phyloP scores from a whole-genome alignment of 2,797 vertebrate species.

The Sebastiscus albofasciatus region DNA sequence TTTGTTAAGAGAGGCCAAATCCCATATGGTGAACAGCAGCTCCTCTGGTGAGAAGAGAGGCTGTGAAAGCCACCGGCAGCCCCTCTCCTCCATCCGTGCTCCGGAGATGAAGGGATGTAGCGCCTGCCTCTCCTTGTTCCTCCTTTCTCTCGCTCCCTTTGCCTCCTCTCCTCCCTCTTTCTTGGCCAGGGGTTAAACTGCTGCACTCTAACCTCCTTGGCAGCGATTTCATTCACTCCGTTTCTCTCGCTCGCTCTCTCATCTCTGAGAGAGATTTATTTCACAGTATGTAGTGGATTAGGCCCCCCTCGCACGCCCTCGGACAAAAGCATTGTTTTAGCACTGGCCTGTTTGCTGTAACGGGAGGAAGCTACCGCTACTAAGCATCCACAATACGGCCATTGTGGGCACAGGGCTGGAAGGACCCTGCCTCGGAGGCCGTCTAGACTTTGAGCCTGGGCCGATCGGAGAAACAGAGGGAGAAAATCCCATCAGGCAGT shows the following conservation, averaged over 20 bases:
- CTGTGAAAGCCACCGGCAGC: conserved; percentile 81
- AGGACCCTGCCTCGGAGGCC: conserved; percentile 80
- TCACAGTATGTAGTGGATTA: conserved; percentile 92
- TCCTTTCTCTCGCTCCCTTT: conserved; percentile 82
- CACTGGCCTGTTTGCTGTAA: conserved; percentile 83
- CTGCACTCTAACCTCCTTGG: conserved; percentile 93
- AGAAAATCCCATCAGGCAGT: conserved; percentile 99
- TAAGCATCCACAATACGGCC: conserved; percentile 89
- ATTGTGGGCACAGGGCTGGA: conserved; percentile 87
- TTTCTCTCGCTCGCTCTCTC: conserved; percentile 76
- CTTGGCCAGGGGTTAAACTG: conserved; percentile 96
- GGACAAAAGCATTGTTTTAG: conserved; percentile 95
- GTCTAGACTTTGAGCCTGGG: conserved; percentile 91
- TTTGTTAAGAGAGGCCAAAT: conserved; percentile 83
- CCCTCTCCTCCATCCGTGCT: conserved; percentile 74
- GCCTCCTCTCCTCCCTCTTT: conserved; percentile 83
- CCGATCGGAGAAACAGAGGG: conserved; percentile 85
- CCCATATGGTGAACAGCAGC: conserved; percentile 83
- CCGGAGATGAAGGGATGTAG: conserved; percentile 78
- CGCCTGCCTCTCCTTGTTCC: conserved; percentile 84
- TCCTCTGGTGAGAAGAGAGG: conserved; percentile 79
- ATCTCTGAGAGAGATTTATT: conserved; percentile 85
- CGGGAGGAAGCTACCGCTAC: conserved; percentile 92
- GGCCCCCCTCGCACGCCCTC: conserved; percentile 82
- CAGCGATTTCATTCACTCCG: conserved; percentile 82